Evolutionary conservation across 2,888 invertebrate genomes (phyloP).

Genomic region (Sussaba pulchella): DNA sequence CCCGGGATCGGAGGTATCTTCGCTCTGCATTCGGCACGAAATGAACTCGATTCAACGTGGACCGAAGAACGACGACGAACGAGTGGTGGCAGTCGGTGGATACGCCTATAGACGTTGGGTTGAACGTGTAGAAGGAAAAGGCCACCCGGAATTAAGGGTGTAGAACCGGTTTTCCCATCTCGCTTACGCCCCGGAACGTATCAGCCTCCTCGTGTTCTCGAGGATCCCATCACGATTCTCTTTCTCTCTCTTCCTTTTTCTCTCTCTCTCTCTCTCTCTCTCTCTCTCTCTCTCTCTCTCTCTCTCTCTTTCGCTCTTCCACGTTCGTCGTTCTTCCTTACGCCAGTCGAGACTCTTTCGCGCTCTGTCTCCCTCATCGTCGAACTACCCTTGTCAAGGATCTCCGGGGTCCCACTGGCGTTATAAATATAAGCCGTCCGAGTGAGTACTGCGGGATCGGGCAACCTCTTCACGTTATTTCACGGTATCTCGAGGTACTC

Average conservation of each 20-base stretch:
- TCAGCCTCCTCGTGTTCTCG: constrained; percentile 43
- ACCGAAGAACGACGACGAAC: background rate
- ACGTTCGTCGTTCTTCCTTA: constrained; percentile 29
- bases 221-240: constrained; percentile 51
- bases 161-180: constrained; percentile 47
- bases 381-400: constrained; percentile 51
- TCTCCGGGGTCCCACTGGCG: constrained; percentile 54
- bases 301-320: constrained; percentile 9
- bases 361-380: constrained; percentile 38
- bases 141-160: constrained; percentile 55
- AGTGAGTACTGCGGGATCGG: constrained; percentile 30
- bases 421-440: constrained; percentile 60
- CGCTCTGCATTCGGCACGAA: constrained; percentile 57
- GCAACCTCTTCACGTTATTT: constrained; percentile 7
- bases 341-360: constrained; percentile 4
- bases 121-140: constrained; percentile 19
- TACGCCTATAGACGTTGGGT: background rate
- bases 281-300: constrained; percentile 8
- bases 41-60: constrained; percentile 61
- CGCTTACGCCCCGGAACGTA: constrained; percentile 31
- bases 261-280: constrained; percentile 15
- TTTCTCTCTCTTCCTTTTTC: constrained; percentile 11
- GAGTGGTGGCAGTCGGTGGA: background rate
- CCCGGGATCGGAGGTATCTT: constrained; percentile 52
- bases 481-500: constrained; percentile 17